Base-by-base conservation (phyloP, 2,113 vertebrate species). In the Plectropomus leopardus region DNA sequence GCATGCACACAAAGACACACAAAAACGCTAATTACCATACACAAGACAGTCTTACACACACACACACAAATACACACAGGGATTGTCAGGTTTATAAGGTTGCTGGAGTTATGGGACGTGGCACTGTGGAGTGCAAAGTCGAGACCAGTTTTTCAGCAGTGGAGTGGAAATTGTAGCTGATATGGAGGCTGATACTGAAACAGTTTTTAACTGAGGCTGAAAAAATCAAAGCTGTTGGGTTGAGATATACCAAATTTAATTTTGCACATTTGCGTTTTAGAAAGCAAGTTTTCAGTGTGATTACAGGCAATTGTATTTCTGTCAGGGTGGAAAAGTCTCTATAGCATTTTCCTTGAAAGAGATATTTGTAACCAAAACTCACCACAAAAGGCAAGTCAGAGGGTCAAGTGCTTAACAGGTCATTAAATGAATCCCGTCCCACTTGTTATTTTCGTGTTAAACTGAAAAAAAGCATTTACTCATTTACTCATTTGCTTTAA, bases 1-100 rank as follows among this genome's bases (percentile, higher is more conserved):
- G 26, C 17, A 74, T 42, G 26, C 36, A 58, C 26, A 75, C 23
- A 85, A 28, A 26, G 15, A 53, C 45, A 7, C 66, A 66, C 15
- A 54, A 70, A 85, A 51, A 76, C 80, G 53, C 51, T 51, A 40
- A 88, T 86, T 63, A 84, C n/a, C 76, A 68, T 88, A 61, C 15
- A 21, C 45, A 42, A 64, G 6, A 75, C 69, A 65, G 64, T 59
- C 40, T 50, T 21, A 28, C 54, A 54, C 42, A 36, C 34, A 36
- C 32, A 51, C 59, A 36, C 3, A 65, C 44, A 54, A 58, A 65
- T 47, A 60, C 72, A 74, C 2, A 53, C 40, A 26, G 19, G 2
- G 24, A 45, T 7, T 59, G 61, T 36, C 19, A 73, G 60, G 24
- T 80, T 74, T 59, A 44, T 58, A 45, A 26, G 47, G 54, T 63